phyloP scores from a whole-genome alignment of 2,113 vertebrate genomes.

The Muscicapa adusta region DNA sequence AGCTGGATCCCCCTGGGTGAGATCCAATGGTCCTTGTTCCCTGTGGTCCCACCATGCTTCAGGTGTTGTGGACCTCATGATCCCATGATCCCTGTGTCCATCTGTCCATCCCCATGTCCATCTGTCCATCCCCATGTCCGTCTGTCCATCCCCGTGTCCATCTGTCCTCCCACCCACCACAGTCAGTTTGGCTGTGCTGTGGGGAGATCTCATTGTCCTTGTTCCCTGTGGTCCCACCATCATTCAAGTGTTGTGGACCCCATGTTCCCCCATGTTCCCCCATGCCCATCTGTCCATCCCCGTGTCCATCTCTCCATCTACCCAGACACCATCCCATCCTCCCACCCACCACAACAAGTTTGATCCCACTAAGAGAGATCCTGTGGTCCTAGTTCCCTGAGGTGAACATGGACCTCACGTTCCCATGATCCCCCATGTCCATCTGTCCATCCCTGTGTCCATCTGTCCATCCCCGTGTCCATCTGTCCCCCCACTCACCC shows the following conservation, averaged over 20 bases:
- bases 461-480: neutral
- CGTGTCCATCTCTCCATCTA: neutral
- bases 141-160: neutral
- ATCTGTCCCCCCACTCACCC: neutral
- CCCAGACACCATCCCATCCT: neutral
- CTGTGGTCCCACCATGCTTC: too few relatives aligned
- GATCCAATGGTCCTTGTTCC: too few relatives aligned
- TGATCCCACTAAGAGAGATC: too few relatives aligned
- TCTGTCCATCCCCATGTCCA: too few relatives aligned
- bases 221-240: neutral
- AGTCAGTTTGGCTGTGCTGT: fast-evolving
- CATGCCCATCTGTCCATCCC: neutral
- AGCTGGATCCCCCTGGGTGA: too few relatives aligned
- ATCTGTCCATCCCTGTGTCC: neutral
- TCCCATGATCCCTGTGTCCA: fast-evolving
- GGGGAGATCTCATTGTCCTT: fast-evolving
- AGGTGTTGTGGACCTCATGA: too few relatives aligned
- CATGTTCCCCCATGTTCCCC: neutral
- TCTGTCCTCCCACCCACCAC: neutral
- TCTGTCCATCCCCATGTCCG: neutral
- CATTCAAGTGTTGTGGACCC: too few relatives aligned
- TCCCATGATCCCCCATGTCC: neutral
- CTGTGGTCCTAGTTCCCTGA: neutral
- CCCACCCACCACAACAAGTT: neutral
- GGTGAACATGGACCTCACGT: neutral